phyloP scores from a whole-genome alignment of 2,113 vertebrate species.

The Machaerirhynchus nigripectus region DNA sequence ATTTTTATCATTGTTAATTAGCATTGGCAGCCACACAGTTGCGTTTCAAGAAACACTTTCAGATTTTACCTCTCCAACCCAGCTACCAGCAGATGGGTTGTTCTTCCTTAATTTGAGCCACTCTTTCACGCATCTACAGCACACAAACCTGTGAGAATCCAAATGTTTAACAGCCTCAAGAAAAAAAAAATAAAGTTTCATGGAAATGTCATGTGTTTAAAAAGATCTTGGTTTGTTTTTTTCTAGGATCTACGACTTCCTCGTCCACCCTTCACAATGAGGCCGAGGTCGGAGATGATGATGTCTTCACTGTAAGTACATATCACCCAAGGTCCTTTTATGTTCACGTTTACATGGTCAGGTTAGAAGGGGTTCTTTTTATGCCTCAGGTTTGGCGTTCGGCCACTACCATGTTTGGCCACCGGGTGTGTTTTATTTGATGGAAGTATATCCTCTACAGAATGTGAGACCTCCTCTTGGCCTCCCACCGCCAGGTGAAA shows the following conservation, averaged over 20 bases:
- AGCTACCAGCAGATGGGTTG: background rate
- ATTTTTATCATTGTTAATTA: conserved; percentile 7
- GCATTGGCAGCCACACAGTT: background rate
- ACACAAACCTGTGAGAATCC: background rate
- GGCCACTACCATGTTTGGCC: background rate
- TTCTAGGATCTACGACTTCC: conserved; percentile 93
- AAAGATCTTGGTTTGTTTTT: background rate
- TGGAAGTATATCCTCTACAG: background rate
- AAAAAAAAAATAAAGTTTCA: background rate
- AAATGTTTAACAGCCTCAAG: background rate
- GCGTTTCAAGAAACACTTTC: background rate
- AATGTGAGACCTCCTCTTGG: background rate
- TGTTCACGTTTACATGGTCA: background rate
- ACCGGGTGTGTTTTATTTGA: background rate
- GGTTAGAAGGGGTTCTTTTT: background rate
- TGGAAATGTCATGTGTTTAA: background rate
- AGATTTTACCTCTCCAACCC: background rate
- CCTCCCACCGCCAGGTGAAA: rapidly evolving
- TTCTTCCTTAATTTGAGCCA: background rate
- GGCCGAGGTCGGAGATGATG: conserved; percentile 94
- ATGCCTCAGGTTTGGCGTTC: background rate
- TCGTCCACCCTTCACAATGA: conserved; percentile 97
- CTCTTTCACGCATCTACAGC: background rate
- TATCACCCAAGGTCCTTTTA: background rate
- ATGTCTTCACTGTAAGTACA: conserved; percentile 93